Base-by-base conservation (phyloP, 2,888 invertebrate genomes). In the Phengaris alcon region DNA sequence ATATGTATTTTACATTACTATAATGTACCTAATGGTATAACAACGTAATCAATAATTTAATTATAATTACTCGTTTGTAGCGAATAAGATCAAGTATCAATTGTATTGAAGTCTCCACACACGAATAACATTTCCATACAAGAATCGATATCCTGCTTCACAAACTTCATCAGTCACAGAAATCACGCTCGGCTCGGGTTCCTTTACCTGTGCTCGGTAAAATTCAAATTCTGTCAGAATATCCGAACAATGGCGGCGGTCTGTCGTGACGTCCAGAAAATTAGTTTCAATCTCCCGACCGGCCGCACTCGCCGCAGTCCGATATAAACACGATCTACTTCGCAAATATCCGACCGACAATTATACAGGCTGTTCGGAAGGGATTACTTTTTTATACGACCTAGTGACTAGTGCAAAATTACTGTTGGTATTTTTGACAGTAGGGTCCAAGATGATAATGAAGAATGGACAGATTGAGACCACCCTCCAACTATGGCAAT, bases 211-310 rank as follows among this genome's bases (percentile, higher is more conserved):
- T 79, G 79, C 80, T 79, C 79, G 78, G 84, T 82, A 80, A 80
- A 83, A 82, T 82, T 79, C 80, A 81, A 82, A 85, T 84, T 82
- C 80, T 85, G 85, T 84, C 84, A 82, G 83, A 82, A 84, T 82
- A 84, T 82, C 81, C 78, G 80, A 80, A 80, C 79, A 80, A 81
- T 81, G 78, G 81, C 80, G 82, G 80, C 80, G 79, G 80, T 78
- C 80, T 83, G 79, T 82, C 81, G 82, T 90, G 88, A 90, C 89
- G 86, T 84, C 82, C 81, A 84, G 88, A 88, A 90, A 90, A 91
- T 91, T 90, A 90, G 90, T 90, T 91, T 90, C 83, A 84, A 86
- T 86, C 86, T 83, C 82, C 82, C 82, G 81, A 78, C 82, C 82
- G 82, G 86, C 89, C 90, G 80, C 88, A 81, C 77, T 78, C 78